Base-by-base conservation (phyloP, 1,140 invertebrate genomes). In the Tetraneura akinire region DNA sequence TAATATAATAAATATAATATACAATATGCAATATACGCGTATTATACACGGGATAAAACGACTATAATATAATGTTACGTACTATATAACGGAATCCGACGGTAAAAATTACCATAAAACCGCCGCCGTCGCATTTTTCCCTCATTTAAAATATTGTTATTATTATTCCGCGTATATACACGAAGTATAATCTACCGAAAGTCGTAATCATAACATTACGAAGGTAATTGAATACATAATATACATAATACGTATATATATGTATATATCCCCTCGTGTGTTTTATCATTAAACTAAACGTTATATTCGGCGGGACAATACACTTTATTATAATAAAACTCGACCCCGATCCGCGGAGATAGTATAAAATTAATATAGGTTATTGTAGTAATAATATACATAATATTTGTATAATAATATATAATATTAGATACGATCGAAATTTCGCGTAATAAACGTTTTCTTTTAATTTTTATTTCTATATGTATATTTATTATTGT, bases 121-220 rank as follows among this genome's bases (percentile, higher is more conserved):
- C 53, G 21, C 53, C 53, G 53, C 21, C 53, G 53, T 57, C 53
- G 53, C 21, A 21, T 57, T 57, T 57, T 57, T 57, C 21, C 4
- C 21, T 10, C 53, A n/a, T 57, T 57, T 57, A 57, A 57, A 57
- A 57, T 57, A 57, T 26, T 57, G 21, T 57, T 57, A 57, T 23
- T 55, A 9, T 18, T 21, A 53, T 57, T 23, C 53, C 53, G 21
- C 8, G 26, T n/a, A n/a, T n/a, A n/a, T n/a, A n/a, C n/a, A n/a
- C n/a, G n/a, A n/a, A n/a, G n/a, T n/a, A n/a, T n/a, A n/a, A n/a
- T n/a, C n/a, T 21, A 21, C 53, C 53, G 21, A 57, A 57, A 57
- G 53, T 57, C 53, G 10, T 57, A 57, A 57, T 57, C 53, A 26
- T 57, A n/a, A n/a, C n/a, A 57, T 57, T 26, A 57, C 53, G 53